These are phyloP conservation scores for Solea senegalensis DNA, from an alignment of 2,113 vertebrate genomes.

Conservation along the genomic window DNA sequence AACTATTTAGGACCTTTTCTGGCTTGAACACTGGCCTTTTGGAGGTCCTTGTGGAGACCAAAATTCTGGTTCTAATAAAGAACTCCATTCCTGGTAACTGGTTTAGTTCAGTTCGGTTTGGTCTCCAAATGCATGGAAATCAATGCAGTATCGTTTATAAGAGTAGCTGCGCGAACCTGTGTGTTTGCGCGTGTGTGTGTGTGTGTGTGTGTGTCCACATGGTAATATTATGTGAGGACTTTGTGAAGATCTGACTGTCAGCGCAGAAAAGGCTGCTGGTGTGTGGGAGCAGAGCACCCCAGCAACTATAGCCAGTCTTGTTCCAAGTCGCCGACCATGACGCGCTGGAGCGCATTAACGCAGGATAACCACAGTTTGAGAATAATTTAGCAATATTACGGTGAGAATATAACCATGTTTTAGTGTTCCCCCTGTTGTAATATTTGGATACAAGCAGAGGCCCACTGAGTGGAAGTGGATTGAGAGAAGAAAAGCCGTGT, in stretches of 20 bases:
- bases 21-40: too few relatives aligned
- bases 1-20: too few relatives aligned
- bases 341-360: conserved; percentile 68
- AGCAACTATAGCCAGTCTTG: conserved; percentile 67
- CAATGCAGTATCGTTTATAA: too few relatives aligned
- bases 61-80: too few relatives aligned
- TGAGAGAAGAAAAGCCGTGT: conserved; percentile 59
- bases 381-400: conserved; percentile 29
- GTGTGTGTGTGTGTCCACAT: conserved; percentile 37
- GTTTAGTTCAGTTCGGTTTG: too few relatives aligned
- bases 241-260: conserved; percentile 83
- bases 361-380: conserved; percentile 56
- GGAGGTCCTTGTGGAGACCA: too few relatives aligned
- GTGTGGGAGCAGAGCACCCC: conserved; percentile 71
- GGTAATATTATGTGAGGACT: conserved; percentile 81
- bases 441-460: conserved; percentile 53
- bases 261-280: conserved; percentile 58
- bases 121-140: too few relatives aligned
- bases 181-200: conserved; percentile 25
- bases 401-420: conserved; percentile 30
- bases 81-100: too few relatives aligned
- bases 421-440: conserved; percentile 20
- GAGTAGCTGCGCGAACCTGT: too few relatives aligned
- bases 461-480: conserved; percentile 57
- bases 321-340: conserved; percentile 76